These are phyloP conservation scores for Malacoraja senta DNA, from an alignment of 2,797 vertebrate genomes.

Conservation along the genomic window DNA sequence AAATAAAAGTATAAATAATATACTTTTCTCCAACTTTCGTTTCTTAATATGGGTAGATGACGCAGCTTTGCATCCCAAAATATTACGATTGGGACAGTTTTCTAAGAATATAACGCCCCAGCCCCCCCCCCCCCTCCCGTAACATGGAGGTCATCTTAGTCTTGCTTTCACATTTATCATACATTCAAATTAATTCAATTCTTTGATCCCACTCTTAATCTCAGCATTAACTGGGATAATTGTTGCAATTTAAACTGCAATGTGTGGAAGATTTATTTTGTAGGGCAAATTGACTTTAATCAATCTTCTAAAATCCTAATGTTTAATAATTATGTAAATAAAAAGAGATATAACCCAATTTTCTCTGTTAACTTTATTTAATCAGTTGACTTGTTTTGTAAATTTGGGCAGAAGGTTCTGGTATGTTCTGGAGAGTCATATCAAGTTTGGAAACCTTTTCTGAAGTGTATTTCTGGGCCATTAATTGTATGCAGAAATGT, in stretches of 20 bases:
- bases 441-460: too few species aligned
- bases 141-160: too few species aligned
- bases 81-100: too few species aligned
- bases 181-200: not conserved
- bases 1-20: too few species aligned
- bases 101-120: too few species aligned
- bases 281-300: not conserved
- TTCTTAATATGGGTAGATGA: not conserved
- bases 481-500: too few species aligned
- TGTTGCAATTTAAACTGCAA: not conserved
- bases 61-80: too few species aligned
- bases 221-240: not conserved
- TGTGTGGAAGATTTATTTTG: not conserved
- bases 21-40: not conserved
- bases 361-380: not conserved
- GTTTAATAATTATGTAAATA: not conserved
- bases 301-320: not conserved
- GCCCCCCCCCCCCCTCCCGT: too few species aligned
- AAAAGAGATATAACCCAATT: not conserved
- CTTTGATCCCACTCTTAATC: not conserved
- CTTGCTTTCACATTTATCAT: too few species aligned
- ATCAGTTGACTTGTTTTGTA: not conserved
- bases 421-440: too few species aligned
- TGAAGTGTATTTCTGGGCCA: too few species aligned
- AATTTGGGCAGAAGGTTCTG: too few species aligned